These are phyloP conservation scores for Argyrosomus japonicus DNA, from an alignment of 2,113 vertebrate genomes.

Conservation along the genomic window DNA sequence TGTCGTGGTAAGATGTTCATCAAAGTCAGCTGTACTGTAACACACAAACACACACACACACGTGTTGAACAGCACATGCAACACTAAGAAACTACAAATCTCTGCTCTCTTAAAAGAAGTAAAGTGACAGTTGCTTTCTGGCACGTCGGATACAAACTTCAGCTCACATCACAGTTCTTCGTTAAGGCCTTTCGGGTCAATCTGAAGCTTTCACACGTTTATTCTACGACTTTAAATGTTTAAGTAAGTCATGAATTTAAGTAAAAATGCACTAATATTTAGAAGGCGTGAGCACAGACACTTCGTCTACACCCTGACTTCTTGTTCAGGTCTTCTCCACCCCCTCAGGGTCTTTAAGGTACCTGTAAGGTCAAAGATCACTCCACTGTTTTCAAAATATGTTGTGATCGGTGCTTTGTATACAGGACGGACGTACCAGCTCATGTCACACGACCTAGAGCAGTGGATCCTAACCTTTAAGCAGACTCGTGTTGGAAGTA, in stretches of 20 bases:
- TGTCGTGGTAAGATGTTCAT: no score
- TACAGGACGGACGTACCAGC: background rate
- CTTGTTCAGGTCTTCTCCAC: background rate
- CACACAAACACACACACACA: background rate
- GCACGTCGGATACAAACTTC: background rate
- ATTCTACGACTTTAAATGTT: background rate
- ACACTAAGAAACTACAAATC: no score
- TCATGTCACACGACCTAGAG: background rate
- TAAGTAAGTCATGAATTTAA: background rate
- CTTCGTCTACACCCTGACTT: no score
- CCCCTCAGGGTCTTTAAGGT: background rate
- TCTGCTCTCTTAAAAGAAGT: background rate
- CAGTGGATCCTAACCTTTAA: background rate
- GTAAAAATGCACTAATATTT: background rate
- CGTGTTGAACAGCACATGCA: no score
- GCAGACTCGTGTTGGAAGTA: background rate
- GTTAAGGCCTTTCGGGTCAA: background rate
- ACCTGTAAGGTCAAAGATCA: background rate
- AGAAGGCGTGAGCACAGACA: background rate
- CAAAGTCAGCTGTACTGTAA: background rate
- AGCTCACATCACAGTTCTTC: background rate
- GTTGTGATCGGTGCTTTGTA: background rate
- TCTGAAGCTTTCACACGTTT: background rate
- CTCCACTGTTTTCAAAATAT: conserved; percentile 12
- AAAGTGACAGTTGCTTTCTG: conserved; percentile 4